A percentile compares a stretch with the other conserved stretches of the same genome.
Conservation (phyloP, 2,113 vertebrate species). For the Clinocottus analis region DNA sequence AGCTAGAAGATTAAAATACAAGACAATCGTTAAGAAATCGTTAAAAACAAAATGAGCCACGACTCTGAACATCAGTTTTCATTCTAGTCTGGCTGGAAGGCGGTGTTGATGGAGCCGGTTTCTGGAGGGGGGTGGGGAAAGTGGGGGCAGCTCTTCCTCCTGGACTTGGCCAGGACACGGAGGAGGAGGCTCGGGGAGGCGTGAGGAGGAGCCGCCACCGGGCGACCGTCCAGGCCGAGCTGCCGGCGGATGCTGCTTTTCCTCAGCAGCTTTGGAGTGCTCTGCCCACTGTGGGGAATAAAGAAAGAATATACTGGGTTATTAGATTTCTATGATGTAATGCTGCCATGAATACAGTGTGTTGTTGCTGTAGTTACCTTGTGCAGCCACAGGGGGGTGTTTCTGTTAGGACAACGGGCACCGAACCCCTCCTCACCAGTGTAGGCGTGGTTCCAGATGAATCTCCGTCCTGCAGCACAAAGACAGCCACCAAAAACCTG, state of each 20-base stretch:
- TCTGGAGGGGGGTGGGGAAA: conserved; percentile 58
- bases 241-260: conserved; percentile 21
- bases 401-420: background rate
- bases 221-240: background rate
- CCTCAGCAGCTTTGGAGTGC: conserved; percentile 46
- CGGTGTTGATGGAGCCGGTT: conserved; percentile 20
- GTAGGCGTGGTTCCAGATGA: conserved; percentile 26
- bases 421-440: conserved; percentile 33
- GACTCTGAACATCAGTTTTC: background rate
- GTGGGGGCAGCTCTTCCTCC: conserved; percentile 85
- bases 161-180: conserved; percentile 88
- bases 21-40: background rate
- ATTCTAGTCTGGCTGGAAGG: conserved; percentile 35
- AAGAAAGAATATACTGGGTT: background rate
- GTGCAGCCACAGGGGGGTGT: conserved; percentile 57
- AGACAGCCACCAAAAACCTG: background rate
- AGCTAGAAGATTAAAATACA: background rate
- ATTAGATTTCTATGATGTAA: background rate
- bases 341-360: background rate
- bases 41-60: background rate
- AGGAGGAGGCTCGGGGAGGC: conserved; percentile 84
- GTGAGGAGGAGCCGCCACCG: conserved; percentile 21
- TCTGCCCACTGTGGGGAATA: conserved; percentile 28
- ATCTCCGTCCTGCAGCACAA: conserved; percentile 12
- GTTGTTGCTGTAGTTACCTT: conserved; percentile 30